Conservation (phyloP, 2,888 invertebrate species). For the Drosophila greeni region DNA sequence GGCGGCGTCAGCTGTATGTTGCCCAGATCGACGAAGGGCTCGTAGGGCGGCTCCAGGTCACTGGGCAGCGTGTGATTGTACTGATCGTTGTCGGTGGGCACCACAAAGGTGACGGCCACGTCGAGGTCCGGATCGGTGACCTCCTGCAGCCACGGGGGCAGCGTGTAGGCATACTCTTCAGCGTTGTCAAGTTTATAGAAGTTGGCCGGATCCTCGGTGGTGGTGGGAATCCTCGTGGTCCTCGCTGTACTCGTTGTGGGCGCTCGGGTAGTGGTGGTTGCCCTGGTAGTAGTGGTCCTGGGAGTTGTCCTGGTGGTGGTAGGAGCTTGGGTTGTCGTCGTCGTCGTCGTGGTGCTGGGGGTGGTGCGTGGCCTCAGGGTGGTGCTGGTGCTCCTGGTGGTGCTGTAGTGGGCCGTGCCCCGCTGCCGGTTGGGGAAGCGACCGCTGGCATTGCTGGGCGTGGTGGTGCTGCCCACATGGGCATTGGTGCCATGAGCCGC, state of each 20-base stretch:
- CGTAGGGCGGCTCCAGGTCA: constrained; percentile 75
- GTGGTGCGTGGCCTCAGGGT: constrained; percentile 21
- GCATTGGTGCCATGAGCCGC: constrained; percentile 64
- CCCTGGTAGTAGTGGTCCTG: constrained; percentile 33
- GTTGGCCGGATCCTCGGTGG: constrained; percentile 54
- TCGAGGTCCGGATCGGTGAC: constrained; percentile 77
- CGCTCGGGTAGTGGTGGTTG: constrained; percentile 37
- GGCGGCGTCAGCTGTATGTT: constrained; percentile 68
- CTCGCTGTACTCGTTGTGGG: constrained; percentile 44
- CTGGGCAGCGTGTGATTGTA: constrained; percentile 72
- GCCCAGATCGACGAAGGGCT: constrained; percentile 73
- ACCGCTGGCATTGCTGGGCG: constrained; percentile 39
- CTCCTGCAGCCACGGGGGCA: constrained; percentile 76
- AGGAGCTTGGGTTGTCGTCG: constrained; percentile 31
- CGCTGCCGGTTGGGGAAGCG: constrained; percentile 60
- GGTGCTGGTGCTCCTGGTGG: constrained; percentile 43
- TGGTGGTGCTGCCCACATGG: constrained; percentile 57
- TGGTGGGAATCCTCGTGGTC: constrained; percentile 33
- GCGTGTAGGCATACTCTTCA: constrained; percentile 71
- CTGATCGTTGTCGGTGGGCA: constrained; percentile 74
- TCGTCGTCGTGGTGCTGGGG: constrained; percentile 36
- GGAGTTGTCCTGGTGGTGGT: constrained; percentile 38
- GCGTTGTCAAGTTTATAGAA: constrained; percentile 65
- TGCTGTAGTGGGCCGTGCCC: constrained; percentile 63
- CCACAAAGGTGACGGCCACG: constrained; percentile 73